Evolutionary conservation across 2,113 vertebrate species (phyloP).

Genomic region (Mungos mungo): DNA sequence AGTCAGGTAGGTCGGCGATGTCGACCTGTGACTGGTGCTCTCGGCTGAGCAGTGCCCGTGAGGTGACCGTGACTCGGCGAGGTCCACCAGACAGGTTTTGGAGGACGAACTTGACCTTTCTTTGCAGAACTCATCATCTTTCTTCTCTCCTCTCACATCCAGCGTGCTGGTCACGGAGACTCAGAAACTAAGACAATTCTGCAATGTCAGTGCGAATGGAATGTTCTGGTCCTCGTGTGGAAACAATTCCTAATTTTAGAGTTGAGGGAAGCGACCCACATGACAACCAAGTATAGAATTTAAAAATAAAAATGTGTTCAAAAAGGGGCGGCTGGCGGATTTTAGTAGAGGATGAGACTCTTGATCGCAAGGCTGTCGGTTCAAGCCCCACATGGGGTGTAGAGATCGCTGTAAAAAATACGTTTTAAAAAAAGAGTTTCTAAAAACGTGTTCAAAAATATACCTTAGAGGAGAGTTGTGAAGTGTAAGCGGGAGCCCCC

Average conservation of each 20-base stretch:
- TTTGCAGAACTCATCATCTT: background rate
- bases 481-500: background rate
- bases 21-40: background rate
- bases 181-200: background rate
- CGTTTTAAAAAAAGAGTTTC: no score
- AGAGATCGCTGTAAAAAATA: no score
- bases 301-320: background rate
- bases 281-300: background rate
- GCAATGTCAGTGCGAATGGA: background rate
- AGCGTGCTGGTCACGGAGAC: background rate
- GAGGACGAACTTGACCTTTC: background rate
- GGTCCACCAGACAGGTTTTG: background rate
- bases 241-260: background rate
- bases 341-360: no score
- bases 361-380: no score
- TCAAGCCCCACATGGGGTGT: no score
- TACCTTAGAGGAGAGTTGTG: background rate
- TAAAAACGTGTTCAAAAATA: background rate
- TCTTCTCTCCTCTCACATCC: background rate
- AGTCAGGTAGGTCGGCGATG: background rate
- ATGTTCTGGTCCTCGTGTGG: background rate
- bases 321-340: background rate
- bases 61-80: background rate
- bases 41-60: no score
- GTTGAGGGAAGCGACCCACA: background rate